Evolutionary conservation across 2,113 vertebrate genomes (phyloP).

Genomic region (Theristicus caerulescens): DNA sequence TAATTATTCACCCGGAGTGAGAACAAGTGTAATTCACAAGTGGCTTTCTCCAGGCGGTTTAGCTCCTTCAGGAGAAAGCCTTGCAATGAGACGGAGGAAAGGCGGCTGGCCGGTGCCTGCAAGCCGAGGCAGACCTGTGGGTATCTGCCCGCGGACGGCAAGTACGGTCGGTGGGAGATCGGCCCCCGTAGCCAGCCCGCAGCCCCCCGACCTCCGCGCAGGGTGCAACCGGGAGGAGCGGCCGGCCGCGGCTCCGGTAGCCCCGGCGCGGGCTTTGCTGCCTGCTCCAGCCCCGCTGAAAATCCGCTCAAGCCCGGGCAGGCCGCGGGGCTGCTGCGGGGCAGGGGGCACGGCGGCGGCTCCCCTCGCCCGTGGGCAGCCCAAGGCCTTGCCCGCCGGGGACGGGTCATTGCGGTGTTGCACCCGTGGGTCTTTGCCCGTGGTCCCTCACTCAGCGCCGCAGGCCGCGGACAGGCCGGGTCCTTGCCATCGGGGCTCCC

Average conservation of each 20-base stretch:
- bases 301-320: neutral
- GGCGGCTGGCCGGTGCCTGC: accelerated
- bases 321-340: neutral
- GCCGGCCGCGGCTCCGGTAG: too few relatives aligned
- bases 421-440: neutral
- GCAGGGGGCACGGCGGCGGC: neutral
- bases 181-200: neutral
- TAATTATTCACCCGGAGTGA: neutral
- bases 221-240: neutral
- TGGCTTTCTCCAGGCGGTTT: neutral
- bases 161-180: neutral
- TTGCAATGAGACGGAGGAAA: neutral
- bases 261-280: accelerated
- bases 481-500: neutral
- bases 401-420: neutral
- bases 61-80: neutral
- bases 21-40: conserved; percentile 18
- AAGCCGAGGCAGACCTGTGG: neutral
- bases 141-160: neutral
- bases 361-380: neutral
- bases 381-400: neutral
- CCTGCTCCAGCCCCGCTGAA: neutral
- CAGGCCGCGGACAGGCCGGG: too few relatives aligned
- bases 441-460: accelerated
- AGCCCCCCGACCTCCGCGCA: neutral